Conservation (phyloP, 2,797 vertebrate genomes). For the Bradypodion pumilum region DNA sequence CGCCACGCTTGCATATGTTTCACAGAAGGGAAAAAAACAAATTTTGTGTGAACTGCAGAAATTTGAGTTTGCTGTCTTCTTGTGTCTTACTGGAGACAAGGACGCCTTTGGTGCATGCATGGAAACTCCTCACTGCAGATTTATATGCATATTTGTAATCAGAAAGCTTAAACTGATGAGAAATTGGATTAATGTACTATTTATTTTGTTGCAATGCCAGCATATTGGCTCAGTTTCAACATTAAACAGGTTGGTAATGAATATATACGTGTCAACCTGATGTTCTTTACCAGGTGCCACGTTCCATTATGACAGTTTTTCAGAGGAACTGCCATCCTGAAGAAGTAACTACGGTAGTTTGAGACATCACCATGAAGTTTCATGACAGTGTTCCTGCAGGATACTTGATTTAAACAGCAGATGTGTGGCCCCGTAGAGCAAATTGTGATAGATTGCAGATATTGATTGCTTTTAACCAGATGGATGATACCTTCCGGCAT, state of each 20-base stretch:
- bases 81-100: no score
- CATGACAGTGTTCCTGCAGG: conserved; percentile 33
- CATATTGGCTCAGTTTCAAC: not conserved
- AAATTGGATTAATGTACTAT: no score
- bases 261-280: not conserved
- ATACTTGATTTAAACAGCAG: conserved; percentile 59
- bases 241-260: not conserved
- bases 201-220: no score
- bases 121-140: no score
- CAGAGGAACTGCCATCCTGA: not conserved
- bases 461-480: conserved; percentile 64
- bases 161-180: no score
- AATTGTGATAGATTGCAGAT: conserved; percentile 63
- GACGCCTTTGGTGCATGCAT: no score
- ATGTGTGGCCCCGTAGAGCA: conserved; percentile 35
- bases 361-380: not conserved
- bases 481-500: conserved; percentile 40
- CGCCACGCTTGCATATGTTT: no score
- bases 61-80: no score
- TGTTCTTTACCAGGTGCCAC: no score
- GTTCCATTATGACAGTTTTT: not conserved
- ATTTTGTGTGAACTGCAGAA: no score
- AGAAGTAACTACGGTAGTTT: not conserved
- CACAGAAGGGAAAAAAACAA: no score
- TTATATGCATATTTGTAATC: no score